Evolutionary conservation across 2,888 invertebrate genomes (phyloP).

Genomic region (Palloptera scutellata): DNA sequence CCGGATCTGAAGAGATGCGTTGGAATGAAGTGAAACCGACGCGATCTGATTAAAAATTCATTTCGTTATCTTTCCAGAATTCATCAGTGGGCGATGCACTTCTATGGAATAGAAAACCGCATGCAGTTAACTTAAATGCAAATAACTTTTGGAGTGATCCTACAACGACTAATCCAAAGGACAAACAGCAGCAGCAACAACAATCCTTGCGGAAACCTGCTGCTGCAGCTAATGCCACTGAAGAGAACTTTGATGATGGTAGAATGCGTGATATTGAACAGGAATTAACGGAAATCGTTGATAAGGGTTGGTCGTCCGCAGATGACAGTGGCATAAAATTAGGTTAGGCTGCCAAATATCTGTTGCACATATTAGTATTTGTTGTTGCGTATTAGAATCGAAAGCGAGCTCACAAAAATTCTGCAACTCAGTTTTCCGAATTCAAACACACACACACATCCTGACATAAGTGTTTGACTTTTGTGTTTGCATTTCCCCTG

Average conservation of each 20-base stretch:
- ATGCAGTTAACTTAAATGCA: constrained; percentile 41
- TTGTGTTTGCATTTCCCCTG: too few relatives aligned
- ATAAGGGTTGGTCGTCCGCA: constrained; percentile 66
- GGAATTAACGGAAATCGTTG: constrained; percentile 68
- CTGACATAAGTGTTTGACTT: constrained; percentile 1
- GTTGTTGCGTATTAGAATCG: constrained; percentile 10
- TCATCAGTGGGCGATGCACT: constrained; percentile 43
- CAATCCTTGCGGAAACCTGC: constrained; percentile 40
- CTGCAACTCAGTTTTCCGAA: constrained; percentile 19
- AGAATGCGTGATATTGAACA: constrained; percentile 72
- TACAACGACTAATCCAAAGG: constrained; percentile 24
- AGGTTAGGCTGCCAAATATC: constrained; percentile 41
- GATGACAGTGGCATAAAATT: constrained; percentile 59
- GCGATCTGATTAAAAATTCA: too few relatives aligned
- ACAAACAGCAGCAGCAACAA: constrained; percentile 32
- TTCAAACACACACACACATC: constrained; percentile 18
- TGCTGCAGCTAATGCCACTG: constrained; percentile 38
- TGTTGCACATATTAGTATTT: constrained; percentile 4
- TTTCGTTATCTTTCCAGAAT: constrained; percentile 39
- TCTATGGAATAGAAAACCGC: constrained; percentile 47
- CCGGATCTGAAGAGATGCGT: too few relatives aligned
- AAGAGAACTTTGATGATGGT: constrained; percentile 69
- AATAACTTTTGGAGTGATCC: constrained; percentile 49
- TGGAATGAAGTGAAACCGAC: not conserved
- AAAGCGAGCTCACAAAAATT: not conserved